phyloP scores from a whole-genome alignment of 92 coral and sea anemone species.

The Actinernus sp. region DNA sequence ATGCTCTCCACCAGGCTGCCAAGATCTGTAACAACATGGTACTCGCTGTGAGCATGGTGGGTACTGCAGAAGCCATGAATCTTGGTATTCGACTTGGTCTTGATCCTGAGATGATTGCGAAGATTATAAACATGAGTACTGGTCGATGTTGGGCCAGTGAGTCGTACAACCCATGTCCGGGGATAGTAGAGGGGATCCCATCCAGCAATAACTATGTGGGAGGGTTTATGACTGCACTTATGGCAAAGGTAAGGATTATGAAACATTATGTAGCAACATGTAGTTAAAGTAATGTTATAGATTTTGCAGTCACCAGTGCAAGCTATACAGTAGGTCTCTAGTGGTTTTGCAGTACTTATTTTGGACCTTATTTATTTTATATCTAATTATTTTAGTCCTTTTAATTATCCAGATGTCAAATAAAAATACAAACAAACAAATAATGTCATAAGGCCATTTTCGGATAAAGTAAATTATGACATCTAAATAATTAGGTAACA shows the following conservation, averaged over 20 bases:
- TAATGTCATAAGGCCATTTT: no score
- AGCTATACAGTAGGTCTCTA: no score
- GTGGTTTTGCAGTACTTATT: no score
- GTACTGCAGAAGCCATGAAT: constrained; percentile 95
- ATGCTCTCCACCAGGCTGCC: constrained; percentile 82
- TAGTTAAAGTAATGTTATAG: no score
- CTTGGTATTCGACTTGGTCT: constrained; percentile 92
- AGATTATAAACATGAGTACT: constrained; percentile 85
- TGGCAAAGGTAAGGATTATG: constrained; percentile 85
- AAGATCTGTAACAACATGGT: constrained; percentile 97
- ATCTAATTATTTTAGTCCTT: no score
- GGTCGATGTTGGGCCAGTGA: constrained; percentile 99
- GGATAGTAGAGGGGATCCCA: constrained; percentile 91
- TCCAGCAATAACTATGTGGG: constrained; percentile 97
- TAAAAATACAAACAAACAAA: no score
- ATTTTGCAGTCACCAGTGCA: no score
- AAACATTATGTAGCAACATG: no score
- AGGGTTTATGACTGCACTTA: constrained; percentile 91
- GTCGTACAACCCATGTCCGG: constrained; percentile 95
- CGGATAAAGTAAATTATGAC: no score
- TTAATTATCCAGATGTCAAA: no score
- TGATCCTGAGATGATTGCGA: constrained; percentile 93
- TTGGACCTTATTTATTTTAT: no score
- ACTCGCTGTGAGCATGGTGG: constrained; percentile 95
- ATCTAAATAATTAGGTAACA: no score